These are phyloP conservation scores for Ibycter americanus DNA, from an alignment of 2,797 vertebrate genomes.

Conservation along the genomic window DNA sequence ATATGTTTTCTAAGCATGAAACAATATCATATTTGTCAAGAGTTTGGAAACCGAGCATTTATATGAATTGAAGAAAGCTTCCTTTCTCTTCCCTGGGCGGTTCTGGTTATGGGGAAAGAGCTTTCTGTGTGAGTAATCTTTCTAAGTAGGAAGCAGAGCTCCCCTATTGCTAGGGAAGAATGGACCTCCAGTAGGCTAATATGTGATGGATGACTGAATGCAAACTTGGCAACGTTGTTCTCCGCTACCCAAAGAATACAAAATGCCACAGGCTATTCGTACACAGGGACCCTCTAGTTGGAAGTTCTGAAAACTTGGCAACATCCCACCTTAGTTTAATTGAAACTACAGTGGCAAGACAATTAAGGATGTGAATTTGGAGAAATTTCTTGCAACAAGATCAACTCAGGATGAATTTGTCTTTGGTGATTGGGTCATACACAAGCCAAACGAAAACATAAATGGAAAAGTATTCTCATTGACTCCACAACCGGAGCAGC, in stretches of 20 bases:
- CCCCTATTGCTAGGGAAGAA: slow-evolving; percentile 63
- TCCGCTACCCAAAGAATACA: slow-evolving; percentile 39
- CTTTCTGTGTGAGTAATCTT: slow-evolving; percentile 65
- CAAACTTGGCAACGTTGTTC: slow-evolving; percentile 48
- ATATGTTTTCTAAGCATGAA: slow-evolving; percentile 53
- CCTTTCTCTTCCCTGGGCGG: slow-evolving; percentile 11
- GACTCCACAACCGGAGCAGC: neutral
- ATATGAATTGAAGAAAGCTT: slow-evolving; percentile 38
- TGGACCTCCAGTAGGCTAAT: slow-evolving; percentile 52
- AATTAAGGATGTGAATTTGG: slow-evolving; percentile 43
- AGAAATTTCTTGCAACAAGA: slow-evolving; percentile 30
- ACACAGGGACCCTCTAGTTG: neutral
- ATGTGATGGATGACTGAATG: slow-evolving; percentile 60
- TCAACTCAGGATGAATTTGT: slow-evolving; percentile 31
- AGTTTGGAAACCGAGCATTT: neutral
- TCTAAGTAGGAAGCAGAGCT: slow-evolving; percentile 61
- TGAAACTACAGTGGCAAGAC: slow-evolving; percentile 44
- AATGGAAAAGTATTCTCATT: neutral
- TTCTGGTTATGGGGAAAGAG: slow-evolving; percentile 43
- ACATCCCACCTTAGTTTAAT: slow-evolving; percentile 29
- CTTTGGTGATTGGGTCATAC: slow-evolving; percentile 11
- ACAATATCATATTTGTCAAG: slow-evolving; percentile 66
- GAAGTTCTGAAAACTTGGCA: slow-evolving; percentile 49
- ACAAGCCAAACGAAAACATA: neutral
- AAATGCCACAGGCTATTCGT: slow-evolving; percentile 45